Evolutionary conservation across 2,888 invertebrate genomes (phyloP).

Genomic region (Oscheius myriophilus): DNA sequence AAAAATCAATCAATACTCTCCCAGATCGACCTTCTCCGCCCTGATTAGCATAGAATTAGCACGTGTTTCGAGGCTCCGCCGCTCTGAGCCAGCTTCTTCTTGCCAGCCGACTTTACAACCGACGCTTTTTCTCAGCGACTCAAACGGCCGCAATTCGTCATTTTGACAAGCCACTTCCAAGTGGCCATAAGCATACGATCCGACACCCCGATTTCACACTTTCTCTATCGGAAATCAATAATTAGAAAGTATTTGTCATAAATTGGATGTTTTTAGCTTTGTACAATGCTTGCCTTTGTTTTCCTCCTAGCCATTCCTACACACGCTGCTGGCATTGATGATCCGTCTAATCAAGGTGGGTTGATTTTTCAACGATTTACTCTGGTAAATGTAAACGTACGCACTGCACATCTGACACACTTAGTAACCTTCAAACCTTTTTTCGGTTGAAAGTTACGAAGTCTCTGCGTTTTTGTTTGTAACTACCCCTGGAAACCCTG

Average conservation of each 20-base stretch:
- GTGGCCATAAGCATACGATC: background rate
- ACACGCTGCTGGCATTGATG: constrained; percentile 7
- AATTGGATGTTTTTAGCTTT: constrained; percentile 8
- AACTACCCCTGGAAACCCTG: no score
- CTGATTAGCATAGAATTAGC: background rate
- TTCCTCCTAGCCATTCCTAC: constrained; percentile 18
- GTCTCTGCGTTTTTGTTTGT: no score
- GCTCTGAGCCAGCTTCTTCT: constrained; percentile 6
- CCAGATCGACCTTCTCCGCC: background rate
- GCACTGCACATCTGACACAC: no score
- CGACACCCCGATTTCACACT: background rate
- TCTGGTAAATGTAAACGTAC: no score
- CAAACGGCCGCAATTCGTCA: constrained; percentile 8
- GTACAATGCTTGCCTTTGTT: constrained; percentile 6
- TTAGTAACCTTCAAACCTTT: no score
- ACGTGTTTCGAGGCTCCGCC: background rate
- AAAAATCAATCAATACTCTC: background rate
- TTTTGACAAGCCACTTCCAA: constrained; percentile 13
- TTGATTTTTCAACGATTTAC: background rate
- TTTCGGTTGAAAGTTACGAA: no score
- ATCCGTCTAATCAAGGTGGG: constrained; percentile 27
- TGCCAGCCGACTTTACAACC: constrained; percentile 8
- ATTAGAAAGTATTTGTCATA: background rate
- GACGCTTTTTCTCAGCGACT: background rate
- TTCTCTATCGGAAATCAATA: background rate